phyloP scores from a whole-genome alignment of 2,113 vertebrate species.

The Misgurnus mizolepis region DNA sequence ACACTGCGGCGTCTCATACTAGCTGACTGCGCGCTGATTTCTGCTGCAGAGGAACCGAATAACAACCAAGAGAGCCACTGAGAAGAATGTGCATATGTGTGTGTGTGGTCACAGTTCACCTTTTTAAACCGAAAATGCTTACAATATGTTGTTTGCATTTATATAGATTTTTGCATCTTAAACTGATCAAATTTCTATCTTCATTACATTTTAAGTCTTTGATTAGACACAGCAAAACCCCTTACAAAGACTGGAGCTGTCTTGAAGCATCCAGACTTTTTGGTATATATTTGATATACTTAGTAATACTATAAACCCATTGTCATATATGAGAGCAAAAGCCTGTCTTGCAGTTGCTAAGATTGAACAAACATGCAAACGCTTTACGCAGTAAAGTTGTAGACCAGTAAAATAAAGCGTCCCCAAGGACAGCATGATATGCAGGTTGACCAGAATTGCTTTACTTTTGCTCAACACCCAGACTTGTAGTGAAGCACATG shows the following conservation, averaged over 20 bases:
- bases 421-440: neutral
- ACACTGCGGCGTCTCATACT: constrained; percentile 76
- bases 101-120: constrained; percentile 16
- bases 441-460: neutral
- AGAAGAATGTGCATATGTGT: constrained; percentile 46
- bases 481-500: constrained; percentile 11
- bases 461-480: constrained; percentile 3
- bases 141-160: neutral
- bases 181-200: neutral
- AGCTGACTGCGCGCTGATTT: constrained; percentile 74
- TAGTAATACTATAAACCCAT: no score
- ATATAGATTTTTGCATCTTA: neutral
- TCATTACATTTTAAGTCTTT: no score
- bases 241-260: no score
- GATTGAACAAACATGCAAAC: neutral
- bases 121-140: neutral
- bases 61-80: constrained; percentile 38
- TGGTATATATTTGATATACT: no score
- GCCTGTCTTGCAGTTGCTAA: no score
- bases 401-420: neutral
- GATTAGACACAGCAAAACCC: no score
- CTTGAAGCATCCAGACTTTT: no score
- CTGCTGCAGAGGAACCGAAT: constrained; percentile 70
- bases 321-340: no score
- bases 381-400: neutral